Evolutionary conservation across 2,113 vertebrate species (phyloP).

Genomic region (Brachyhypopomus occidentalis): DNA sequence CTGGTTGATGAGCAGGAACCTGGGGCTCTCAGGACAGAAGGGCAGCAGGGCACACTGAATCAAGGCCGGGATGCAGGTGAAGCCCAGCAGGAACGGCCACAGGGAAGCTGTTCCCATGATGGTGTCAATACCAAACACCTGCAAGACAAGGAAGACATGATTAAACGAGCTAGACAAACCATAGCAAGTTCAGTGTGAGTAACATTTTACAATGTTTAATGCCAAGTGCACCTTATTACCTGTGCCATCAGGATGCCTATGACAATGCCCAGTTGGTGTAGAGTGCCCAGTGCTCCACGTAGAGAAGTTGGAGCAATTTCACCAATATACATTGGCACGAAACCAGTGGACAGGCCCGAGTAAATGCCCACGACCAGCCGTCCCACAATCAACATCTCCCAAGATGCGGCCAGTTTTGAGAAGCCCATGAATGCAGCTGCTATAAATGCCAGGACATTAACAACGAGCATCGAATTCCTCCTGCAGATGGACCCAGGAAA

Average conservation of each 20-base stretch:
- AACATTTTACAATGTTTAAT: not conserved
- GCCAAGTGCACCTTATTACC: constrained; percentile 64
- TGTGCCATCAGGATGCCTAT: constrained; percentile 92
- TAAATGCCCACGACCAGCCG: constrained; percentile 91
- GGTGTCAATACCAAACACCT: constrained; percentile 90
- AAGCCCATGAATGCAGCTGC: constrained; percentile 89
- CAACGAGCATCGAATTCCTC: constrained; percentile 92
- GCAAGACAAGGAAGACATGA: constrained; percentile 7
- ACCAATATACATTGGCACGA: constrained; percentile 93
- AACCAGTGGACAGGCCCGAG: constrained; percentile 91
- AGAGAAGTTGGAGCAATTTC: constrained; percentile 90
- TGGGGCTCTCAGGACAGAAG: constrained; percentile 91
- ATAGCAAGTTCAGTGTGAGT: not conserved
- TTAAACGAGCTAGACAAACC: not conserved
- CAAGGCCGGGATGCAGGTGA: constrained; percentile 85
- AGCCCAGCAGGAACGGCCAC: constrained; percentile 89
- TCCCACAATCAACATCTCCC: constrained; percentile 92
- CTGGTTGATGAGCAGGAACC: constrained; percentile 93
- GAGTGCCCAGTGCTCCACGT: constrained; percentile 88
- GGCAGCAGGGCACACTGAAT: constrained; percentile 88
- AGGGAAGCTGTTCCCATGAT: constrained; percentile 84
- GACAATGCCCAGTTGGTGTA: constrained; percentile 94
- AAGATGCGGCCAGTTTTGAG: constrained; percentile 89
- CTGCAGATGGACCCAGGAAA: constrained; percentile 62
- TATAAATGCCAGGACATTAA: constrained; percentile 83